phyloP scores from a whole-genome alignment of 2,888 invertebrate species.

The Habroteleia sp. region DNA sequence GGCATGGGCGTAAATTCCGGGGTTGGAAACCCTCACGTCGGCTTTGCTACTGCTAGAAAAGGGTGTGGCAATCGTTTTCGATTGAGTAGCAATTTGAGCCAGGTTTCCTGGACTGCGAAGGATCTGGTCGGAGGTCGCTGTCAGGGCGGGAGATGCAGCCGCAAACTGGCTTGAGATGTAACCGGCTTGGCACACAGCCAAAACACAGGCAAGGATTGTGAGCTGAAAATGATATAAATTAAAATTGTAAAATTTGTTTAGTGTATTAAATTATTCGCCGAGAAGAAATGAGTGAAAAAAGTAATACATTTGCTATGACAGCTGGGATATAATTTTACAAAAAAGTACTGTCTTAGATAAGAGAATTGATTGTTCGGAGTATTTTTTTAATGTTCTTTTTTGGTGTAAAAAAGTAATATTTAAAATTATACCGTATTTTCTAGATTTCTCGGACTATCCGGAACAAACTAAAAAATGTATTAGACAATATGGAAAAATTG shows the following conservation, averaged over 20 bases:
- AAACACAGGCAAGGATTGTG: conserved; percentile 69
- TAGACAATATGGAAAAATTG: too few species aligned
- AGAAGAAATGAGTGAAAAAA: too few species aligned
- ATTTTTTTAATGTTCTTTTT: too few species aligned
- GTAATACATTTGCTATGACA: too few species aligned
- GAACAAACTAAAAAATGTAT: too few species aligned
- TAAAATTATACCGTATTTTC: too few species aligned
- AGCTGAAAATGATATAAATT: conserved; percentile 17
- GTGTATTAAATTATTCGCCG: too few species aligned
- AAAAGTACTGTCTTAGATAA: too few species aligned
- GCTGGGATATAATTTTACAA: too few species aligned
- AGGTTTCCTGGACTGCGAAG: conserved; percentile 84
- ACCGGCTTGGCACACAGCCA: conserved; percentile 75
- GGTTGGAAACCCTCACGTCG: conserved; percentile 86
- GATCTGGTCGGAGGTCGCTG: conserved; percentile 79
- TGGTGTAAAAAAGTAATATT: too few species aligned
- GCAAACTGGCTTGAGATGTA: conserved; percentile 56
- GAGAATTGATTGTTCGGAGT: too few species aligned
- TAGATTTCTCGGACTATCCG: too few species aligned
- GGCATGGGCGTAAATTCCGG: conserved; percentile 70
- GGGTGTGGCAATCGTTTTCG: conserved; percentile 87
- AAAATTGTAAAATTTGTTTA: neutral
- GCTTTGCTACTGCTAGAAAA: conserved; percentile 86
- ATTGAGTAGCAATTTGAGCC: conserved; percentile 85
- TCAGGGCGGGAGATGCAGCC: conserved; percentile 67